These are phyloP conservation scores for Microplitis deprimator DNA, from an alignment of 2,888 invertebrate species.

Conservation along the genomic window DNA sequence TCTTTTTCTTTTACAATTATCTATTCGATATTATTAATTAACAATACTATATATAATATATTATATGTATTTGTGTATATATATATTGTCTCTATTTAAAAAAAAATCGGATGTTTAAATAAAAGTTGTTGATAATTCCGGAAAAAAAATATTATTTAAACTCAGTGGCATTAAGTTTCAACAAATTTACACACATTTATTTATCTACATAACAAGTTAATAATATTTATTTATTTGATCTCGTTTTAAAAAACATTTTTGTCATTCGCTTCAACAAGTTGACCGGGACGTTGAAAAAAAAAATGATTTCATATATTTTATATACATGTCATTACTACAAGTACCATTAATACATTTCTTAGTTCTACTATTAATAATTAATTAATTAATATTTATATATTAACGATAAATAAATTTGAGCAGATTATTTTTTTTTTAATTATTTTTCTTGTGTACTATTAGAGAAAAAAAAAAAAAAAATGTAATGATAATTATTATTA, in stretches of 20 bases:
- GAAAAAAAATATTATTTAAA: neutral
- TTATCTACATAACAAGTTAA: neutral
- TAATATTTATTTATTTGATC: neutral
- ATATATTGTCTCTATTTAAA: conserved; percentile 56
- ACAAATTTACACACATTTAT: neutral
- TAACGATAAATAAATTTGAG: conserved; percentile 59
- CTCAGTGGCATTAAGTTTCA: neutral
- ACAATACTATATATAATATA: neutral
- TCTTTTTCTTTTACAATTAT: neutral
- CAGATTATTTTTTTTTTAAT: conserved; percentile 47
- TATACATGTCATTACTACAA: conserved; percentile 60
- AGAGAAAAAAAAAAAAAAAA: neutral
- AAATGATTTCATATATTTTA: neutral
- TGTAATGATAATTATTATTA: neutral
- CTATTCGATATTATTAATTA: neutral
- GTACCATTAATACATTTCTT: conserved; percentile 56
- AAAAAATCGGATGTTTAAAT: neutral
- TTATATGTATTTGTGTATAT: conserved; percentile 23
- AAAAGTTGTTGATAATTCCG: neutral
- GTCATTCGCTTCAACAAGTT: too few species aligned
- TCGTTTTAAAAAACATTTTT: too few species aligned
- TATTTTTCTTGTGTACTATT: neutral
- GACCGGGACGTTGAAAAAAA: neutral
- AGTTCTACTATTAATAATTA: conserved; percentile 35
- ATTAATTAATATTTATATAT: conserved; percentile 32